Conservation (phyloP, 2,888 invertebrate species). For the Ashinkailepas kermadecensis region DNA sequence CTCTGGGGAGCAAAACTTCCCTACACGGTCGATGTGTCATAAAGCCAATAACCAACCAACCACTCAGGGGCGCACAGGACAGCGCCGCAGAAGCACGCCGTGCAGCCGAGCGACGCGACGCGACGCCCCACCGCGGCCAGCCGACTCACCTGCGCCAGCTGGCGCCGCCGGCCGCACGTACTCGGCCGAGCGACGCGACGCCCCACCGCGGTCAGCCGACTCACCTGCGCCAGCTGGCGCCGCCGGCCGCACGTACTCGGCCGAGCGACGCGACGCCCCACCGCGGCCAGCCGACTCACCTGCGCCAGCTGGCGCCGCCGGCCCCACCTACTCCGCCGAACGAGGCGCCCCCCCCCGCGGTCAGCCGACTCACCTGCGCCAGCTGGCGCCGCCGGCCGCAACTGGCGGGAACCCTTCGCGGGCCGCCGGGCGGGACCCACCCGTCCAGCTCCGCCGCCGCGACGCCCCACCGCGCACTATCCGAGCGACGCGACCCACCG, state of each 20-base stretch:
- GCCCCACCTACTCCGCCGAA: background rate
- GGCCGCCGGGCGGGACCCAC: conserved; percentile 42
- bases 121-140: conserved; percentile 29
- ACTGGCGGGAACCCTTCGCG: conserved; percentile 37
- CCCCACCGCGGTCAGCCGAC: background rate
- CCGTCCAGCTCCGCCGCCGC: background rate
- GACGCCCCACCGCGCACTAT: no score
- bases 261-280: conserved; percentile 39
- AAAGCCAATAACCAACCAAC: no score
- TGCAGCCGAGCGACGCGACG: conserved; percentile 42
- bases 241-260: conserved; percentile 36
- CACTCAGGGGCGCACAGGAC: no score
- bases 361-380: background rate
- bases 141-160: conserved; percentile 14
- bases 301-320: no score
- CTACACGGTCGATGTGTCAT: no score
- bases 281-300: background rate
- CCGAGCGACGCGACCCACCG: conserved; percentile 34
- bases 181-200: conserved; percentile 41
- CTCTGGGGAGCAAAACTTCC: no score
- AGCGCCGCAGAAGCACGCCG: no score
- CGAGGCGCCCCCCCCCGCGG: background rate
- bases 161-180: conserved; percentile 36
- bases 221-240: conserved; percentile 30
- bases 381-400: conserved; percentile 36